Evolutionary conservation across 2,888 invertebrate species (phyloP).

Genomic region (Agrenia bidenticulata): DNA sequence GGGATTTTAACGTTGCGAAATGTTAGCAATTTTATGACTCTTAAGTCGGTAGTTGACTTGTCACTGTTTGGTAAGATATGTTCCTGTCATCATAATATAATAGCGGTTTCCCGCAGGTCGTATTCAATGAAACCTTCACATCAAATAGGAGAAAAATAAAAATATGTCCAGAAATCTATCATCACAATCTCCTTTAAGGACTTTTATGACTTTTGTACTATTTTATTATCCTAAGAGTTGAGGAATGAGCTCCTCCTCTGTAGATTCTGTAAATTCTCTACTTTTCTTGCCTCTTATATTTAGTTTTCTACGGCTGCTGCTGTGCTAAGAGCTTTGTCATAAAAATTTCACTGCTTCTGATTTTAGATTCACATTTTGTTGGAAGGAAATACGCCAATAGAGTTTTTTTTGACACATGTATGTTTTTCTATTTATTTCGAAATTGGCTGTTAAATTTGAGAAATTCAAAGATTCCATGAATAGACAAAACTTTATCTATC

Average conservation of each 20-base stretch:
- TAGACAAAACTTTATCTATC: no score
- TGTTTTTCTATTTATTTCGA: no score
- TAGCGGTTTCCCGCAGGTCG: constrained; percentile 50
- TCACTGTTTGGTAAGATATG: constrained; percentile 9
- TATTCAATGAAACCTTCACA: constrained; percentile 33
- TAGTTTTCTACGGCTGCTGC: not conserved
- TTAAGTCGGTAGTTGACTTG: constrained; percentile 30
- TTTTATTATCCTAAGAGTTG: constrained; percentile 12
- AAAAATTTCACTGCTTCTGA: no score
- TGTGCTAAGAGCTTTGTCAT: no score
- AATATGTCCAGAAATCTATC: constrained; percentile 45
- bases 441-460: no score
- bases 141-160: constrained; percentile 36
- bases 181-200: constrained; percentile 26
- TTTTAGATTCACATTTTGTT: no score
- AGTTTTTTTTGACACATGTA: no score
- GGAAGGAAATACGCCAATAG: no score
- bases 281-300: not conserved
- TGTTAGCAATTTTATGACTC: constrained; percentile 50
- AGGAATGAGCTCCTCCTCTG: no score
- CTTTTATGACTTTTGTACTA: constrained; percentile 22
- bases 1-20: constrained; percentile 48
- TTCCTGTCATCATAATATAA: constrained; percentile 27
- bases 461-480: no score
- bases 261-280: no score